phyloP scores from a whole-genome alignment of 1,140 invertebrate species.

The Drosophila subobscura region DNA sequence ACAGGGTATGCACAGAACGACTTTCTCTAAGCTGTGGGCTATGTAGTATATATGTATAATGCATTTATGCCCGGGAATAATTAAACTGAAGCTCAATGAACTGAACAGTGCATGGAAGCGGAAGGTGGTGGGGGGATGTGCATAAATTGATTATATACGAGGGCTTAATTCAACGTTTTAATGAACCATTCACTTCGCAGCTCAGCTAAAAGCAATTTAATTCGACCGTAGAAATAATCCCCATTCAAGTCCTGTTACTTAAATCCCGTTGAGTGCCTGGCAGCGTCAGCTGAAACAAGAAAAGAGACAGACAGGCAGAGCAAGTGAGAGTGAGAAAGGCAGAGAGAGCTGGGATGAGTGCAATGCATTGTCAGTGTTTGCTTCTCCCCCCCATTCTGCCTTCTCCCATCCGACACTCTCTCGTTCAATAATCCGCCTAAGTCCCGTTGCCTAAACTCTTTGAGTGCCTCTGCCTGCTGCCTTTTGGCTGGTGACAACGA shows the following conservation, averaged over 20 bases:
- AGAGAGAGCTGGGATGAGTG: no score
- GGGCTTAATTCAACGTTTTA: no score
- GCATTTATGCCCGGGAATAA: slow-evolving; percentile 40
- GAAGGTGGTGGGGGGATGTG: neutral
- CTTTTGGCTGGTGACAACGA: neutral
- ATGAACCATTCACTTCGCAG: no score
- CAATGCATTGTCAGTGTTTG: no score
- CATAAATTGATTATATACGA: neutral
- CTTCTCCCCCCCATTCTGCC: no score
- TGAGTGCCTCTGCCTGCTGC: no score
- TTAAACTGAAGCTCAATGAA: slow-evolving; percentile 49
- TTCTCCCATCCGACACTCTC: no score
- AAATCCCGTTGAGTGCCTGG: slow-evolving; percentile 11
- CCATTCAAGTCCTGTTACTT: slow-evolving; percentile 9
- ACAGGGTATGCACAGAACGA: neutral
- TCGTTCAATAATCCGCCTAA: no score
- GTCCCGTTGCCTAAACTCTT: no score
- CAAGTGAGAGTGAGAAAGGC: neutral
- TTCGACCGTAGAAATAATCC: slow-evolving; percentile 8
- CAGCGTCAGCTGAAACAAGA: neutral
- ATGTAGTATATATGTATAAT: slow-evolving; percentile 23
- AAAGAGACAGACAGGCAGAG: neutral
- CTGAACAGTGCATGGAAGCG: slow-evolving; percentile 6
- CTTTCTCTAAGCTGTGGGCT: neutral
- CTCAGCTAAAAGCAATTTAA: no score